These are phyloP conservation scores for Drosophila sp. DNA, from an alignment of 1,140 invertebrate genomes.

Conservation along the genomic window DNA sequence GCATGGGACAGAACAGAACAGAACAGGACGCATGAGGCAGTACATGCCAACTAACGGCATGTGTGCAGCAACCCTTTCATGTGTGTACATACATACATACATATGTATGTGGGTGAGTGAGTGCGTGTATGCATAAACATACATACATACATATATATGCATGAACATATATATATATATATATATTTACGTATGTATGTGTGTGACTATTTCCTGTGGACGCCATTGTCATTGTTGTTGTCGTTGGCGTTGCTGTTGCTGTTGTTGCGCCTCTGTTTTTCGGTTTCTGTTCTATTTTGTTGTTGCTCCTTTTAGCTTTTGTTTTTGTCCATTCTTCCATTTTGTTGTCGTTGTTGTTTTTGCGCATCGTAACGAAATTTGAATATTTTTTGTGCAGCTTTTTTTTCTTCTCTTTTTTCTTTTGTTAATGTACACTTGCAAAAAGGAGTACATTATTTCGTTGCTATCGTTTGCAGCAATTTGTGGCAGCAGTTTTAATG, in stretches of 20 bases:
- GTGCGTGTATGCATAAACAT: constrained; percentile 19
- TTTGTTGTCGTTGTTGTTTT: constrained; percentile 62
- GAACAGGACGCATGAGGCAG: constrained; percentile 22
- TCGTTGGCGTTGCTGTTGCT: constrained; percentile 44
- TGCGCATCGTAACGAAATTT: constrained; percentile 79
- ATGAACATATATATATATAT: constrained; percentile 30
- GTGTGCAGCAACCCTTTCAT: constrained; percentile 66
- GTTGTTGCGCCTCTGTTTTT: constrained; percentile 37
- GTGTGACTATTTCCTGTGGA: constrained; percentile 76
- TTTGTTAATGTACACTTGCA: neutral
- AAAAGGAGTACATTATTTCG: neutral
- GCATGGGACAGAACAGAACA: neutral
- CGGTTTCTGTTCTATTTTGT: constrained; percentile 38
- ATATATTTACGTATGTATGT: constrained; percentile 35
- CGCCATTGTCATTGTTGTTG: constrained; percentile 69
- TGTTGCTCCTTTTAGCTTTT: constrained; percentile 70
- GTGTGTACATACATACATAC: neutral
- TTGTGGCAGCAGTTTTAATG: too few species aligned
- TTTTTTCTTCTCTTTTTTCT: neutral
- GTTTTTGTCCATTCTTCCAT: constrained; percentile 57
- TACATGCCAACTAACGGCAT: constrained; percentile 65
- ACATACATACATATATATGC: constrained; percentile 30
- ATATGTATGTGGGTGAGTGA: constrained; percentile 30
- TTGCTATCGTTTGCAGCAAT: too few species aligned
- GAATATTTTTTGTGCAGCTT: constrained; percentile 61